Conservation (phyloP, 2,797 vertebrate species). For the Pampus argenteus region DNA sequence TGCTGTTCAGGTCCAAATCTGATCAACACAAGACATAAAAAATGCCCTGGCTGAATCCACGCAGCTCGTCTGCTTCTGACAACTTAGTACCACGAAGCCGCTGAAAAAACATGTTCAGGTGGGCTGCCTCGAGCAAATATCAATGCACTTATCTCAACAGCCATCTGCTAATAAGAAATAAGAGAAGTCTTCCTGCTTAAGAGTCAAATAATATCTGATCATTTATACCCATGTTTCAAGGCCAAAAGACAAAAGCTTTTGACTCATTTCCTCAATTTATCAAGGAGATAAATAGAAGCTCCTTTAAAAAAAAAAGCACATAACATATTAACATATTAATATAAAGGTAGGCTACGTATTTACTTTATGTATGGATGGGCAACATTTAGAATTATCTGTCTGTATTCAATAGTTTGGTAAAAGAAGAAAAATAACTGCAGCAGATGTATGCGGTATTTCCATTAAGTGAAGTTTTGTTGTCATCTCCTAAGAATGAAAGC, state of each 20-base stretch:
- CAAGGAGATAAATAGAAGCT: background rate
- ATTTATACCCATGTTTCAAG: constrained; percentile 14
- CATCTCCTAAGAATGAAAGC: no score
- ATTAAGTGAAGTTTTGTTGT: background rate
- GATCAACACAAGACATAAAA: background rate
- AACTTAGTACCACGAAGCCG: constrained; percentile 3
- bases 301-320: constrained; percentile 1
- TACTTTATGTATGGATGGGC: background rate
- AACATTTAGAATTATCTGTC: background rate
- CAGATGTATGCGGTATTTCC: background rate
- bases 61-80: background rate
- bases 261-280: background rate
- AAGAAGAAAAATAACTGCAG: background rate
- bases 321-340: background rate
- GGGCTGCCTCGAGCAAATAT: background rate
- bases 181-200: constrained; percentile 27
- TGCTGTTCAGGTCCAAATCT: constrained; percentile 14
- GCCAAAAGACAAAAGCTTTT: constrained; percentile 5
- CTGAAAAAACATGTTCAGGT: background rate
- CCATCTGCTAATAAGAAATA: constrained; percentile 32
- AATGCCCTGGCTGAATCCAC: background rate
- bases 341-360: background rate
- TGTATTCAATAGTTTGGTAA: background rate
- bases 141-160: constrained; percentile 5
- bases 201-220: constrained; percentile 12